Percentiles rank a stretch among this genome's conserved stretches.
phyloP scores from a whole-genome alignment of 2,888 invertebrate species.

The Nasonovia ribisnigri region DNA sequence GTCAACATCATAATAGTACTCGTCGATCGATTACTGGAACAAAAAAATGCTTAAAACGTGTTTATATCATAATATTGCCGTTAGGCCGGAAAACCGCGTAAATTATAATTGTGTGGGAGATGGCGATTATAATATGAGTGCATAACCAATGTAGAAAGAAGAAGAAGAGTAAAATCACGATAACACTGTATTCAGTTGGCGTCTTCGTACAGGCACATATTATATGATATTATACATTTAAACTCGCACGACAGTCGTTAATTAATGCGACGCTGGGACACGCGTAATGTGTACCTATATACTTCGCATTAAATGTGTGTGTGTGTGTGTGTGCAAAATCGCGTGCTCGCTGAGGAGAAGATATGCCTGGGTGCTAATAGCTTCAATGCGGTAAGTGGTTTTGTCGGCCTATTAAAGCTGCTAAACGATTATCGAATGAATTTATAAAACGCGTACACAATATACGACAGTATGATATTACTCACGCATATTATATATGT shows the following conservation, averaged over 20 bases:
- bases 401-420: constrained; percentile 44
- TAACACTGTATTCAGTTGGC: neutral
- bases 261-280: neutral
- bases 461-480: neutral
- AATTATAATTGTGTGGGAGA: neutral
- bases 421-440: constrained; percentile 29
- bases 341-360: neutral
- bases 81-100: neutral
- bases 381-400: constrained; percentile 34
- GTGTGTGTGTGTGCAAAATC: neutral
- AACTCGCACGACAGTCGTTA: constrained; percentile 65
- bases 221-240: neutral
- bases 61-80: neutral
- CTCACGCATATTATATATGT: neutral
- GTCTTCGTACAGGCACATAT: neutral
- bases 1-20: neutral
- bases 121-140: neutral
- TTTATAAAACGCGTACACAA: neutral
- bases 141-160: neutral
- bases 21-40: neutral
- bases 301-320: neutral
- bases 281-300: neutral
- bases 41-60: neutral
- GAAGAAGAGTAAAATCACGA: constrained; percentile 41
- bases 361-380: constrained; percentile 49